phyloP scores from a whole-genome alignment of 2,797 vertebrate genomes.

The Sebastes hubbsi region DNA sequence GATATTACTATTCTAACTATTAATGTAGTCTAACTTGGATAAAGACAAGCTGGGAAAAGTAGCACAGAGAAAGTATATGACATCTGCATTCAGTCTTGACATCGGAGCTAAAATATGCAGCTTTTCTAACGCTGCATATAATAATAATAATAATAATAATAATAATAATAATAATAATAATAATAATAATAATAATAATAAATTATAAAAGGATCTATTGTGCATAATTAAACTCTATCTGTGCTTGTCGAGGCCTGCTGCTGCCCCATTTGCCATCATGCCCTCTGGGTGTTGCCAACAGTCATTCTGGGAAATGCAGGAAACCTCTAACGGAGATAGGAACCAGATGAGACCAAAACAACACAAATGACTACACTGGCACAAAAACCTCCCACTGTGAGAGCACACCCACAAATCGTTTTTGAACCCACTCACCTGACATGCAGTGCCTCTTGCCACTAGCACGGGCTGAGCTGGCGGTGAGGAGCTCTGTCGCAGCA shows the following conservation, averaged over 20 bases:
- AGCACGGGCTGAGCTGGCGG: conserved; percentile 49
- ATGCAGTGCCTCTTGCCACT: conserved; percentile 72
- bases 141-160: too few relatives aligned
- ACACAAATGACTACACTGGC: not conserved
- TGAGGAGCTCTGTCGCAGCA: conserved; percentile 7
- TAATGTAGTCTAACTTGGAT: not conserved
- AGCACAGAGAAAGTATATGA: not conserved
- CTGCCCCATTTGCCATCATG: not conserved
- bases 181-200: not conserved
- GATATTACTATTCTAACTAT: not conserved
- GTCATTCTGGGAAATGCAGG: not conserved
- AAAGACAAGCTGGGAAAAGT: not conserved
- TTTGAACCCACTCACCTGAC: conserved; percentile 46
- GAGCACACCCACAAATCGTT: not conserved
- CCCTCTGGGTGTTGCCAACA: not conserved
- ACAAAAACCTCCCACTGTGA: not conserved
- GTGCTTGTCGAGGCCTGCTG: not conserved
- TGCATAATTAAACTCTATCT: not conserved
- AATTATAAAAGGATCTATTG: not conserved
- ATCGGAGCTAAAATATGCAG: not conserved
- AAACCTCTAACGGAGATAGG: not conserved
- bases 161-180: too few relatives aligned
- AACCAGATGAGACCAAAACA: conserved; percentile 2
- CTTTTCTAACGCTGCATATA: not conserved
- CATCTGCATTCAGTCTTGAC: not conserved